Base-by-base conservation (phyloP, 2,113 vertebrate genomes). In the Sylvia atricapilla region DNA sequence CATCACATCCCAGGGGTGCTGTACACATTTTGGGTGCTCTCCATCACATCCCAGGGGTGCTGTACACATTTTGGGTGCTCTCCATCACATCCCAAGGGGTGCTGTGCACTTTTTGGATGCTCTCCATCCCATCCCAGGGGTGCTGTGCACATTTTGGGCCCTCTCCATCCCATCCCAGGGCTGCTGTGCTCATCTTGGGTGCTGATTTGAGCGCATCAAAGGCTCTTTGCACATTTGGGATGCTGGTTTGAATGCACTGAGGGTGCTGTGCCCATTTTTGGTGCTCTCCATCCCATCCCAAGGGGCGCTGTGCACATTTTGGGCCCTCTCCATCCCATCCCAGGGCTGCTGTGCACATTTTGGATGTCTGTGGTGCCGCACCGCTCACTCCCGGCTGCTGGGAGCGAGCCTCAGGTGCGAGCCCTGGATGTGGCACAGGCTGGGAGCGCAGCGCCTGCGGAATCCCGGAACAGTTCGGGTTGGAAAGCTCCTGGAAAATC, bases 391-490 rank as follows among this genome's bases (percentile, higher is more conserved):
- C 5, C 12, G 2, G n/a, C 28, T 19, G 77, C 41, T 23, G 22
- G 2, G 11, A 27, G 0, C 0, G 11, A 21, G 39, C 19, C 22
- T 24, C 5, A 3, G 50, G 11, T n/a, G 37, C 27, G 0, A 4
- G 9, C 2, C 25, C 37, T 2, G 30, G 33, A 0, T 9, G 19
- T 3, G 1, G 50, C 25, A 1, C 1, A 1, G 24, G 20, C 16
- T 41, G 5, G 0, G 9, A 7, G 31, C 0, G 5, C 31, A 4
- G 59, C 3, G 39, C 53, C 69, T 3, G 16, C 69, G 11, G 20
- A 41, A 31, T 10, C 55, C 49, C 3, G 70, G 62, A 4, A 3
- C 3, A 24, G 5, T 35, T 62, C 3, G n/a, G n/a, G 3, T 22
- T 7, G 55, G 55, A 15, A 19, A 0, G 62, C 1, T 55, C 47